Evolutionary conservation across 2,113 vertebrate species (phyloP), one percentile per base, ranked within the genome.

Genomic region (Sander lucioperca): DNA sequence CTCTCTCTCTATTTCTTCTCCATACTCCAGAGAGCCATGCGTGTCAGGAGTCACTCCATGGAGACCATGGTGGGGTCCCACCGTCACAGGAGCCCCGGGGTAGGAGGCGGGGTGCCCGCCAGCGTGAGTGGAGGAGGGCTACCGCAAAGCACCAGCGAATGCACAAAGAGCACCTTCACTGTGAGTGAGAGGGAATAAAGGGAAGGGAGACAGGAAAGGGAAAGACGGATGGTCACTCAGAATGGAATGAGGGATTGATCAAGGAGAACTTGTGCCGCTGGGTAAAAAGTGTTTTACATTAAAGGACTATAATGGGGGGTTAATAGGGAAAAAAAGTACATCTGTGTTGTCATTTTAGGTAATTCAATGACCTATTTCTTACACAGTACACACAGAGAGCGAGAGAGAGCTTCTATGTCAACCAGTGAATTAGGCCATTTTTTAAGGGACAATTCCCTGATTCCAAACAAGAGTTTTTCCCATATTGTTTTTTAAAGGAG

Each of bases 41-140:
- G 98, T 0, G 97, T 99, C 57, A 96, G 98, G 80, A 99, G 98
- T 88, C 98, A 99, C 92, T 99, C 98, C 87, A 99, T 99, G 98
- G 98, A 99, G 95, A 98, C 98, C 1, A 96, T 99, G 97, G 98
- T 97, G 89, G 96, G 97, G 62, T 96, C 96, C 73, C 97, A 99
- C 77, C 96, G 97, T 30, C 97, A 97, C 89, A 88, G 94, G 25
- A 92, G 92, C 76, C 92, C 94, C 0, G 94, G 94, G 64, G 95
- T 91, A 0, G 91, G 94, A 0, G 88, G 94, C 0, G 96, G 96
- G 11, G 96, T 99, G 68, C 97, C 98, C 0, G 97, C 98, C 78
- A 99, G 98, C 85, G 95, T 97, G 80, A 99, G 98, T 0, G 98
- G 98, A 1, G 97, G 98, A 93, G 76, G 96, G 79, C 88, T 99